phyloP scores from a whole-genome alignment of 2,888 invertebrate species.

The Drosophila nr. perissopoda region DNA sequence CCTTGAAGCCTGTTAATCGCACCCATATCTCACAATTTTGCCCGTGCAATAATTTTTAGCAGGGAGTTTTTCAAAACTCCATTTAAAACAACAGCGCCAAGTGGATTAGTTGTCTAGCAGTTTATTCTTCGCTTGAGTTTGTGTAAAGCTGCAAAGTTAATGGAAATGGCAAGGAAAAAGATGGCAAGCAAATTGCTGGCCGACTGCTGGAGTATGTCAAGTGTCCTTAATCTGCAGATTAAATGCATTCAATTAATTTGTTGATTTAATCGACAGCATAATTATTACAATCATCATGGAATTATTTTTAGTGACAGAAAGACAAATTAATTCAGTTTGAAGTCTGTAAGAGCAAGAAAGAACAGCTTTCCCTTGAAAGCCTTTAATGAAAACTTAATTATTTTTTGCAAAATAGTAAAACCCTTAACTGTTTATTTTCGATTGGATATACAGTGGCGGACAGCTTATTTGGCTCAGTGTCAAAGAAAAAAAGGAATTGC shows the following conservation, averaged over 20 bases:
- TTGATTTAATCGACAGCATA: neutral
- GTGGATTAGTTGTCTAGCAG: conserved; percentile 37
- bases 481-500: no score
- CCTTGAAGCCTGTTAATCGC: conserved; percentile 59
- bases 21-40: conserved; percentile 16
- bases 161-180: conserved; percentile 25
- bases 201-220: conserved; percentile 19
- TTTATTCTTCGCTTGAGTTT: conserved; percentile 24
- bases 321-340: neutral
- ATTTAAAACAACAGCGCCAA: conserved; percentile 31
- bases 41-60: conserved; percentile 8
- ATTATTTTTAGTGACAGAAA: neutral
- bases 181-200: conserved; percentile 26
- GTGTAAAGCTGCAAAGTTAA: conserved; percentile 39
- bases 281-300: neutral
- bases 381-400: neutral
- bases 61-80: neutral
- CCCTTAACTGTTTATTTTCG: neutral
- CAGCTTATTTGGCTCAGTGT: no score
- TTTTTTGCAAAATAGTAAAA: neutral
- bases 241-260: conserved; percentile 7
- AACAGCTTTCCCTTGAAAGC: neutral
- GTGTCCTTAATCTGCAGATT: conserved; percentile 14
- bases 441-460: neutral
- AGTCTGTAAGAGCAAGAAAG: neutral